These are phyloP conservation scores for Hydrozoanthus tunicans DNA, from an alignment of 64 coral and sea anemone genomes.

Conservation along the genomic window DNA sequence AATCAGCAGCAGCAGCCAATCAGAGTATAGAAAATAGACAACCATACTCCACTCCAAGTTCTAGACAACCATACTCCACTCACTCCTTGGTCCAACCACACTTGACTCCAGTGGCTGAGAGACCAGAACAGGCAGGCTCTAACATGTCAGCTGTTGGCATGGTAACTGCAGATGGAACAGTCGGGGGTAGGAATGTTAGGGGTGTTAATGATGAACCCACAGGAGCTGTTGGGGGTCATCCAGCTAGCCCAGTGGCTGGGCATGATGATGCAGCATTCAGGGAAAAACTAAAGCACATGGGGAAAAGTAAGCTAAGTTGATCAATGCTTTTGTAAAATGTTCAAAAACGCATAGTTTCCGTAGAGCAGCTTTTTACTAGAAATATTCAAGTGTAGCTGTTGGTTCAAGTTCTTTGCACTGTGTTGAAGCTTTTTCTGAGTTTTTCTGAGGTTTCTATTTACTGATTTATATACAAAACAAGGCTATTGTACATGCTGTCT, in stretches of 20 bases:
- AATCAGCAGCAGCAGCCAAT: constrained; percentile 1
- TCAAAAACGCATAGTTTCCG: too few relatives aligned
- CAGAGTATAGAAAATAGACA: too few relatives aligned
- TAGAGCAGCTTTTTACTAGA: too few relatives aligned
- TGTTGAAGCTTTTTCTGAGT: too few relatives aligned
- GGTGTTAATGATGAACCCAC: constrained; percentile 16
- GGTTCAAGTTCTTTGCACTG: too few relatives aligned
- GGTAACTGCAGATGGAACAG: neutral
- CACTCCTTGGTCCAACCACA: neutral
- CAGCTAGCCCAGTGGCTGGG: constrained; percentile 16
- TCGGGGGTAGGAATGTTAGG: neutral
- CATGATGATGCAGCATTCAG: constrained; percentile 82
- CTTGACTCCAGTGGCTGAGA: neutral
- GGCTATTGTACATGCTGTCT: too few relatives aligned
- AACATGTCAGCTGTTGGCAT: neutral
- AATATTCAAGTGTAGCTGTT: too few relatives aligned
- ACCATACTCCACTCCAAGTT: neutral
- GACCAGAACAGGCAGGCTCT: neutral
- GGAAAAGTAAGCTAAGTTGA: constrained; percentile 74
- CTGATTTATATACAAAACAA: too few relatives aligned
- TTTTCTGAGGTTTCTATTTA: too few relatives aligned
- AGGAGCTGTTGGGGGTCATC: constrained; percentile 50
- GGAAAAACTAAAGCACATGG: constrained; percentile 90
- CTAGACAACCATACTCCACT: neutral
- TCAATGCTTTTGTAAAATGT: too few relatives aligned